Conservation (phyloP, 1,140 invertebrate species). For the Delia radicum region DNA sequence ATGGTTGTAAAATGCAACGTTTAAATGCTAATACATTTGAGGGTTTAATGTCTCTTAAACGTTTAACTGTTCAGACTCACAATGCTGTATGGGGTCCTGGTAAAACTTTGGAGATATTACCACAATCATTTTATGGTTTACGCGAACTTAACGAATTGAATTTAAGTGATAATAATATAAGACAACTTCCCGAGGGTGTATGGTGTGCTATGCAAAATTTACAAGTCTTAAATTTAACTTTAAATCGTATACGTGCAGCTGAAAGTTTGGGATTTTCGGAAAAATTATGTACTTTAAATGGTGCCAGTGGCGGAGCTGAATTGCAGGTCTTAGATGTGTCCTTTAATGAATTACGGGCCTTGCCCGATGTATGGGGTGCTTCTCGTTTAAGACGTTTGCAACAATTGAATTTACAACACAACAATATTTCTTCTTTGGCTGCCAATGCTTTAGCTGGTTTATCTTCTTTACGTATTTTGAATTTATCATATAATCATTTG, state of each 20-base stretch:
- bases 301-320: slow-evolving; percentile 58
- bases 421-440: slow-evolving; percentile 69
- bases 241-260: slow-evolving; percentile 70
- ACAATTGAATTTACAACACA: slow-evolving; percentile 72
- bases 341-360: slow-evolving; percentile 67
- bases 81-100: slow-evolving; percentile 69
- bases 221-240: slow-evolving; percentile 73
- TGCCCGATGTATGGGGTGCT: slow-evolving; percentile 68
- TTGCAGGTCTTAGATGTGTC: slow-evolving; percentile 71
- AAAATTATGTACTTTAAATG: slow-evolving; percentile 47
- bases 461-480: slow-evolving; percentile 70
- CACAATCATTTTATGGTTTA: slow-evolving; percentile 65
- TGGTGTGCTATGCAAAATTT: slow-evolving; percentile 73
- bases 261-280: slow-evolving; percentile 67
- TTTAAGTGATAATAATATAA: slow-evolving; percentile 72
- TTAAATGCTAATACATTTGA: slow-evolving; percentile 71
- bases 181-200: slow-evolving; percentile 67
- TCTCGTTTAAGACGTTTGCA: slow-evolving; percentile 68
- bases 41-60: slow-evolving; percentile 69
- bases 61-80: slow-evolving; percentile 66
- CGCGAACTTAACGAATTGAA: slow-evolving; percentile 70
- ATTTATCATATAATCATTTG: slow-evolving; percentile 75
- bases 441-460: slow-evolving; percentile 69
- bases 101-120: slow-evolving; percentile 64
- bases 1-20: slow-evolving; percentile 72